These are phyloP conservation scores for Hormaphis cornu DNA, from an alignment of 1,140 invertebrate genomes.

Conservation along the genomic window DNA sequence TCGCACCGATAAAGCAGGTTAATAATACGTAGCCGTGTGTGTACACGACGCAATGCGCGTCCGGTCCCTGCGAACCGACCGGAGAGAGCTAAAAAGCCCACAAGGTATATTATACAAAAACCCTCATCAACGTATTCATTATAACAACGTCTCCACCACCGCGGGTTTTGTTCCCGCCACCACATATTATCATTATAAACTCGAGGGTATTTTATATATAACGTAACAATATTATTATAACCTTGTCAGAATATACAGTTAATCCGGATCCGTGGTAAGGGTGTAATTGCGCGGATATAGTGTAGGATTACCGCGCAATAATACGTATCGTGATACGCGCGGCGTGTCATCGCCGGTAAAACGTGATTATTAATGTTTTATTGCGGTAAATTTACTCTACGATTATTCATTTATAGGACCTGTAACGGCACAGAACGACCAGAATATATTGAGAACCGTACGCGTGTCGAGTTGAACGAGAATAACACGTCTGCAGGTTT, in stretches of 20 bases:
- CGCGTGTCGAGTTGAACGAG: too few species aligned
- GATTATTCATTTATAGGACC: too few species aligned
- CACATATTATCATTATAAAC: background rate
- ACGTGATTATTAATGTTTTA: too few species aligned
- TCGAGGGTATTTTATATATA: slow-evolving; percentile 17
- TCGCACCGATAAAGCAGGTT: background rate
- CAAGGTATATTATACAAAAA: slow-evolving; percentile 6
- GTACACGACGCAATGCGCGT: too few species aligned
- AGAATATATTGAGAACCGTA: too few species aligned
- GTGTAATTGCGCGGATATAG: slow-evolving; percentile 10
- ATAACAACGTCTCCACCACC: slow-evolving; percentile 10
- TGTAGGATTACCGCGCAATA: slow-evolving; percentile 17
- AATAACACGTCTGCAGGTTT: too few species aligned
- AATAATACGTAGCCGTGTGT: too few species aligned
- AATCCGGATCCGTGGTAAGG: slow-evolving; percentile 4
- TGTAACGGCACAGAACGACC: too few species aligned
- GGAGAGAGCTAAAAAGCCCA: background rate
- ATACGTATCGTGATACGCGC: background rate
- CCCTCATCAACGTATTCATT: slow-evolving; percentile 29
- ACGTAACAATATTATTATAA: background rate
- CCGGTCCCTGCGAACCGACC: background rate
- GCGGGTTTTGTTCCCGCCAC: background rate
- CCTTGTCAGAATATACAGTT: slow-evolving; percentile 25
- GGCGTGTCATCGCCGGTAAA: background rate
- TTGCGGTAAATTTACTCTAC: too few species aligned